Base-by-base conservation (phyloP, 1,140 invertebrate genomes). In the Tribolium madens region DNA sequence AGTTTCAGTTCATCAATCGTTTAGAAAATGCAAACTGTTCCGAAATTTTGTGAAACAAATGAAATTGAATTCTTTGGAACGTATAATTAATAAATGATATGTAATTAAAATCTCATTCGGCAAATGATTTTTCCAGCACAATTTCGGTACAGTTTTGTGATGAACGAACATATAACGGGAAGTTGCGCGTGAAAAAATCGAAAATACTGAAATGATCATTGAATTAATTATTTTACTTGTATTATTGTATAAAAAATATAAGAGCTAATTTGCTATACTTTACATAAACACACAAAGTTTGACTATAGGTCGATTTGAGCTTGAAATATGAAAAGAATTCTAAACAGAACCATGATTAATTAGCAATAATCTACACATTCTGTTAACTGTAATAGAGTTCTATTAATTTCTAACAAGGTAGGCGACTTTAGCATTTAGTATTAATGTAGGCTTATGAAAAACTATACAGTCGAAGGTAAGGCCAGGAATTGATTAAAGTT, bases 191-290 rank as follows among this genome's bases (percentile, higher is more conserved):
- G 13, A 57, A n/a, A 18, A 17, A 21, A 64, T 10, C 2, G 18
- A 72, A 13, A 50, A 72, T 1, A 18, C 21, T 4, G 70, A 72
- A 72, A 72, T 72, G 46, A 52, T 50, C 5, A 10, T 71, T 50
- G 12, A 71, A 71, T 72, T 3, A 72, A 72, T 48, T 50, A 72
- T 12, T 7, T 52, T 72, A 50, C 31, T 72, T 72, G n/a, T n/a
- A n/a, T 13, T 52, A 72, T 72, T 72, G 70, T 72, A 72, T 72
- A 72, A 72, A 72, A 72, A 72, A 72, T 72, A 72, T 50, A 72
- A 72, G 70, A 72, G 70, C 70, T 72, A 72, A 72, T 50, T 72
- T 48, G 70, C 70, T 72, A 72, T 48, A 71, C 12, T 50, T 72
- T 72, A 50, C 46, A 72, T 72, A 72, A 72, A 72, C 46, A 72